phyloP scores from a whole-genome alignment of 2,888 invertebrate species.

The Eilema depressum region DNA sequence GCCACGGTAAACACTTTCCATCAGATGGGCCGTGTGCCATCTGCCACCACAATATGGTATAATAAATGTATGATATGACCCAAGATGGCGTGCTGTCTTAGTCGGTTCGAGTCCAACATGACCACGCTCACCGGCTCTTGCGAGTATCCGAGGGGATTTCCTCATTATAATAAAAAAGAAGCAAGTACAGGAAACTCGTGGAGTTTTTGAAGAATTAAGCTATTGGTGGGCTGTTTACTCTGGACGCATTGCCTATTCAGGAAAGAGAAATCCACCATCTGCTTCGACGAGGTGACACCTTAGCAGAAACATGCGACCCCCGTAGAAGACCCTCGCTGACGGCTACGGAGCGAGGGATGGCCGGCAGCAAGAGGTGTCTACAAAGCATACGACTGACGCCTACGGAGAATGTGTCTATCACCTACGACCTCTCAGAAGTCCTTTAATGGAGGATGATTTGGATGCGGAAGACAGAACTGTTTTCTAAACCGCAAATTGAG shows the following conservation, averaged over 20 bases:
- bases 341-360: background rate
- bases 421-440: background rate
- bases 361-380: background rate
- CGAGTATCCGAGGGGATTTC: too few relatives aligned
- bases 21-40: too few relatives aligned
- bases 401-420: background rate
- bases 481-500: background rate
- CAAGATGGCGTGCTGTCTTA: too few relatives aligned
- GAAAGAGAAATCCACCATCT: background rate
- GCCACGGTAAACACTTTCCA: too few relatives aligned
- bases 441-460: background rate
- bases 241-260: background rate
- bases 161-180: too few relatives aligned
- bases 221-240: background rate
- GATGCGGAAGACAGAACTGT: background rate
- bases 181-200: too few relatives aligned
- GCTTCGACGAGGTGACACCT: background rate
- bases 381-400: too few relatives aligned
- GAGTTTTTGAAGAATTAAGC: background rate
- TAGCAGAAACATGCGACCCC: background rate
- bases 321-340: background rate
- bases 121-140: too few relatives aligned
- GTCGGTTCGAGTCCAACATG: too few relatives aligned
- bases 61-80: too few relatives aligned
- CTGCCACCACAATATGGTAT: too few relatives aligned